Percentiles rank a stretch among this genome's conserved stretches.
These are phyloP conservation scores for Oncorhynchus nerka DNA, from an alignment of 2,113 vertebrate genomes.

Conservation along the genomic window DNA sequence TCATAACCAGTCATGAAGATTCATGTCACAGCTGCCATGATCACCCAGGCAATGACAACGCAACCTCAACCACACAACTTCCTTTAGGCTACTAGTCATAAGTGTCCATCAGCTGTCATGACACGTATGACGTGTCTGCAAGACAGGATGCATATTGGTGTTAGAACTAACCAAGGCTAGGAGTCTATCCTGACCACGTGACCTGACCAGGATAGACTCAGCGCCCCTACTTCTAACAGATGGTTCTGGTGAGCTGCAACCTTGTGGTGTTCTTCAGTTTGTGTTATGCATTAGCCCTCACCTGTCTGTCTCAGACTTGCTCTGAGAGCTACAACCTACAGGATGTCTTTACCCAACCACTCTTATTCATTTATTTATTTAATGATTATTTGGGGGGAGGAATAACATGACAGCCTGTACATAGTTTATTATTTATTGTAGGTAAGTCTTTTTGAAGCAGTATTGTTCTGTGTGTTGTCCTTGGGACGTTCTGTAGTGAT, in stretches of 20 bases:
- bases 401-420: conserved; percentile 65
- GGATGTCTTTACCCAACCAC: conserved; percentile 56
- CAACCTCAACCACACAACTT: neutral
- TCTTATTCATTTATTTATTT: conserved; percentile 76
- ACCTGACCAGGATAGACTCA: no score
- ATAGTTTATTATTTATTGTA: conserved; percentile 55
- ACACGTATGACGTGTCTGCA: neutral
- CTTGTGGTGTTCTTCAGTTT: neutral
- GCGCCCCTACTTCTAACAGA: neutral
- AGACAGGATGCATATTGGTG: neutral
- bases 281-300: conserved; percentile 3
- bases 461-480: conserved; percentile 39
- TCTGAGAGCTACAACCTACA: conserved; percentile 47
- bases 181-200: neutral
- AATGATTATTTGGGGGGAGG: conserved; percentile 61
- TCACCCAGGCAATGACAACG: neutral
- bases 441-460: conserved; percentile 55
- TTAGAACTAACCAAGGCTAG: neutral
- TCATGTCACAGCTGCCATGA: neutral
- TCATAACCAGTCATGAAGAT: neutral
- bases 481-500: neutral
- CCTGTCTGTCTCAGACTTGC: neutral
- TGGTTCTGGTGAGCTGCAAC: neutral
- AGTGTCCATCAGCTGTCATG: neutral
- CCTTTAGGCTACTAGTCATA: neutral